A percentile compares a stretch with the other conserved stretches of the same genome.
These are phyloP conservation scores for Creontiades dilutus DNA, from an alignment of 2,888 invertebrate genomes.

Conservation along the genomic window DNA sequence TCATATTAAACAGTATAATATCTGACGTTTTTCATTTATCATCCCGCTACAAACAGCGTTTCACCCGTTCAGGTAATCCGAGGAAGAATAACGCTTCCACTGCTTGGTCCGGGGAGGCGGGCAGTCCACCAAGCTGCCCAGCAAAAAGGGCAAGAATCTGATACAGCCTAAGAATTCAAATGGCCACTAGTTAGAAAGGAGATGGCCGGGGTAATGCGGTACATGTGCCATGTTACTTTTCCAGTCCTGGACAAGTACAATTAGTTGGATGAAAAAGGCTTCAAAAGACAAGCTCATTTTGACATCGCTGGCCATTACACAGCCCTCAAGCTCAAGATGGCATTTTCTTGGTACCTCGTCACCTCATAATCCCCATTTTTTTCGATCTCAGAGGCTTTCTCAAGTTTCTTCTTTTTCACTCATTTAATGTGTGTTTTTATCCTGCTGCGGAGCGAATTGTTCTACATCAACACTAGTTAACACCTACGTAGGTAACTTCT, in stretches of 20 bases:
- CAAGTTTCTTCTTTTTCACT: not conserved
- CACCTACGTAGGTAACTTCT: too few relatives aligned
- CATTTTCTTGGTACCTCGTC: not conserved
- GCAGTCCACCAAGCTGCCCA: too few relatives aligned
- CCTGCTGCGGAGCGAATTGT: too few relatives aligned
- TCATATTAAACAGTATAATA: too few relatives aligned
- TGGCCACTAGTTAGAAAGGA: not conserved
- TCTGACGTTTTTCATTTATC: too few relatives aligned
- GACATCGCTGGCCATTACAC: not conserved
- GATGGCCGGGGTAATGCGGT: constrained; percentile 16
- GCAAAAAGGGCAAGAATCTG: too few relatives aligned
- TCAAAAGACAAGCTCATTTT: constrained; percentile 26
- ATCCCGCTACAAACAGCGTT: too few relatives aligned
- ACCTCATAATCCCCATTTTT: not conserved
- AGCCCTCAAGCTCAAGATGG: not conserved
- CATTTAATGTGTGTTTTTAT: too few relatives aligned
- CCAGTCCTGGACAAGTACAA: not conserved
- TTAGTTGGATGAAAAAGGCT: constrained; percentile 22
- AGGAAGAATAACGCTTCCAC: too few relatives aligned
- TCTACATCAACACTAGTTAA: too few relatives aligned
- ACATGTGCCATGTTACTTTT: constrained; percentile 6
- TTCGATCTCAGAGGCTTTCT: not conserved
- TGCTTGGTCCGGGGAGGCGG: too few relatives aligned
- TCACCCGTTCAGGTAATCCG: too few relatives aligned
- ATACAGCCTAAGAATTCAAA: not conserved